Evolutionary conservation across 2,888 invertebrate species (phyloP).

Genomic region (Drosophila maculinotata): DNA sequence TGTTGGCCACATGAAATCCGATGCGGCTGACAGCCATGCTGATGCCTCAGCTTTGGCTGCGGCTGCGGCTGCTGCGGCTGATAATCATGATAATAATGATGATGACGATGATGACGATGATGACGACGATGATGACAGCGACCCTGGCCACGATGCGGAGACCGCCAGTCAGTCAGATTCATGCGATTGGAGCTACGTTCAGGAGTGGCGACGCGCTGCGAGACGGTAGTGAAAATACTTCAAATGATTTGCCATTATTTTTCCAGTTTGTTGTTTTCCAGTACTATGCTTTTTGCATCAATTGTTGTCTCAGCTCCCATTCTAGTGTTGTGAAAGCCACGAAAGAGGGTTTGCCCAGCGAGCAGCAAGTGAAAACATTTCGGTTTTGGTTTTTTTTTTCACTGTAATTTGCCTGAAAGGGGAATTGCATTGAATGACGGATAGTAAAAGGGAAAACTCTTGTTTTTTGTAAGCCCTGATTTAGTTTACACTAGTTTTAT

Average conservation of each 20-base stretch:
- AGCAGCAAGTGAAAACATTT: slow-evolving; percentile 60
- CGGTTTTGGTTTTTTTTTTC: slow-evolving; percentile 10
- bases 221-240: slow-evolving; percentile 72
- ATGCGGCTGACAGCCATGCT: slow-evolving; percentile 46
- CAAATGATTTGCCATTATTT: slow-evolving; percentile 66
- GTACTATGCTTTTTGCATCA: slow-evolving; percentile 23
- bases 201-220: slow-evolving; percentile 87
- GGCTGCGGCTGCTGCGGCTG: slow-evolving; percentile 19
- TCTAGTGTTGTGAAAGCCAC: slow-evolving; percentile 65
- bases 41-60: slow-evolving; percentile 13
- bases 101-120: slow-evolving; percentile 52
- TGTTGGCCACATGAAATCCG: slow-evolving; percentile 74
- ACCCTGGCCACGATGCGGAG: slow-evolving; percentile 84
- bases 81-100: slow-evolving; percentile 24
- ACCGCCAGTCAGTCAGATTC: slow-evolving; percentile 85
- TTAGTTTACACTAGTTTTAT: no score
- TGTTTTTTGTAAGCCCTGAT: no score
- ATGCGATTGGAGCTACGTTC: slow-evolving; percentile 91
- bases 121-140: slow-evolving; percentile 68
- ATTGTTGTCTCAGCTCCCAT: slow-evolving; percentile 51
- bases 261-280: slow-evolving; percentile 12
- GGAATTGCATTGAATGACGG: neutral
- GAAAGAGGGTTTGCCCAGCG: slow-evolving; percentile 24
- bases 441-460: slow-evolving; percentile 41
- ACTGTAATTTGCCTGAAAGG: slow-evolving; percentile 41